Percentiles rank a stretch among this genome's conserved stretches.
Conservation (phyloP, 64 coral and sea anemone species). For the Montipora sp. region DNA sequence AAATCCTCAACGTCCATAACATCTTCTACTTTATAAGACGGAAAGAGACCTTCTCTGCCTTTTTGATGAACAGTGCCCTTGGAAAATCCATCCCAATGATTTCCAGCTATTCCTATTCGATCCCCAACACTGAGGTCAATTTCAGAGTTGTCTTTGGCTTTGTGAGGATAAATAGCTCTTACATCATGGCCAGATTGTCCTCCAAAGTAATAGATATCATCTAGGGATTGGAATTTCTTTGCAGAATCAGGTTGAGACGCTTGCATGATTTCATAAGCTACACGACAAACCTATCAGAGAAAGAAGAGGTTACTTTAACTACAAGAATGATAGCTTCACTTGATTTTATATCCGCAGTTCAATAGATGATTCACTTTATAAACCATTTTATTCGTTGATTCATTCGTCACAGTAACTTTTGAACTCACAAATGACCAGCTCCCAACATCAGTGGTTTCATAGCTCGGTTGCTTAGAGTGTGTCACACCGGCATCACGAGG, state of each 20-base stretch:
- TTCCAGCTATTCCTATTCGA: conserved; percentile 79
- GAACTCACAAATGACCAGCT: too few relatives aligned
- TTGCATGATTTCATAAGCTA: conserved; percentile 95
- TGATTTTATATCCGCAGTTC: too few relatives aligned
- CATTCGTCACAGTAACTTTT: too few relatives aligned
- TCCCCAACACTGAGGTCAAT: conserved; percentile 82
- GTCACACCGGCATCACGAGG: too few relatives aligned
- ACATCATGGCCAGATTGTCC: conserved; percentile 89
- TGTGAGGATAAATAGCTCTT: conserved; percentile 73
- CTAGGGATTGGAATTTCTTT: conserved; percentile 86
- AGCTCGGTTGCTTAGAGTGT: too few relatives aligned
- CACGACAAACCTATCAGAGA: conserved; percentile 74
- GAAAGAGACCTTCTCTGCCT: conserved; percentile 71
- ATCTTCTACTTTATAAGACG: conserved; percentile 92
- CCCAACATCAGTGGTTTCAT: too few relatives aligned
- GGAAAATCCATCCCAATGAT: conserved; percentile 97
- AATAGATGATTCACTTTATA: too few relatives aligned
- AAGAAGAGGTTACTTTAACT: not conserved
- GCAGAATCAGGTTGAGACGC: conserved; percentile 83
- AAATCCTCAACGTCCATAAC: conserved; percentile 75
- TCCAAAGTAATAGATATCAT: conserved; percentile 95
- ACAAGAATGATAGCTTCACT: not conserved
- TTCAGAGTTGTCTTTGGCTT: conserved; percentile 55
- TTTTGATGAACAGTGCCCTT: conserved; percentile 77
- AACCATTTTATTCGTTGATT: too few relatives aligned